Percentiles rank a stretch among this genome's conserved stretches.
Evolutionary conservation across 92 coral and sea anemone genomes (phyloP).

Genomic region (Hydrozoanthus gracilis): DNA sequence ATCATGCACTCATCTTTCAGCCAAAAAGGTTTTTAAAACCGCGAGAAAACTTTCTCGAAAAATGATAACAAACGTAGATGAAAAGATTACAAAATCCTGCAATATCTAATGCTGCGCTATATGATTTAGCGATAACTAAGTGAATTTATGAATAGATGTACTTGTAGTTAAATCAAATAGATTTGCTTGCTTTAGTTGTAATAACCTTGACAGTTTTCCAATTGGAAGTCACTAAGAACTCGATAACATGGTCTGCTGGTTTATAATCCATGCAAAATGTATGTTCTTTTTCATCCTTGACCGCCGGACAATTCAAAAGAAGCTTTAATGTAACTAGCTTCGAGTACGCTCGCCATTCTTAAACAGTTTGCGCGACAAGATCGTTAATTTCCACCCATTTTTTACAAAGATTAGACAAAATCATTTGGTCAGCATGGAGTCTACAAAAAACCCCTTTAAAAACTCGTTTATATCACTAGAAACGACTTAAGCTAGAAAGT

Average conservation of each 20-base stretch:
- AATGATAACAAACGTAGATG: conserved; percentile 12
- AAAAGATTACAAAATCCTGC: background rate
- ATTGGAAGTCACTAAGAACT: background rate
- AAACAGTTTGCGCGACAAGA: background rate
- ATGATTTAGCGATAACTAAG: background rate
- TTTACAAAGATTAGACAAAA: background rate
- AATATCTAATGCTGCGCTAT: background rate
- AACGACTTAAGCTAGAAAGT: no score
- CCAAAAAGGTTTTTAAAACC: conserved; percentile 31
- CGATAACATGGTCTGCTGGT: background rate
- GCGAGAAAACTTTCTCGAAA: background rate
- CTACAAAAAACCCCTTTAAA: background rate
- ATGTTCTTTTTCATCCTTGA: background rate
- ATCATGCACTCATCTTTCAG: background rate
- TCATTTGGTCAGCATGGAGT: conserved; percentile 16
- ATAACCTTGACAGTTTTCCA: background rate
- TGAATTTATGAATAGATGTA: background rate
- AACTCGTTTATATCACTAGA: no score
- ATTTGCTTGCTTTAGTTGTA: background rate
- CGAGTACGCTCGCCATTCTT: background rate
- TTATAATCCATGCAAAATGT: background rate
- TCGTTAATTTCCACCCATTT: background rate
- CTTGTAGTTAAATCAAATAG: background rate
- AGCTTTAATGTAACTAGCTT: background rate
- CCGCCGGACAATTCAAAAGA: background rate